Evolutionary conservation across 2,888 invertebrate species (phyloP).

Genomic region (Drosophila colorata): DNA sequence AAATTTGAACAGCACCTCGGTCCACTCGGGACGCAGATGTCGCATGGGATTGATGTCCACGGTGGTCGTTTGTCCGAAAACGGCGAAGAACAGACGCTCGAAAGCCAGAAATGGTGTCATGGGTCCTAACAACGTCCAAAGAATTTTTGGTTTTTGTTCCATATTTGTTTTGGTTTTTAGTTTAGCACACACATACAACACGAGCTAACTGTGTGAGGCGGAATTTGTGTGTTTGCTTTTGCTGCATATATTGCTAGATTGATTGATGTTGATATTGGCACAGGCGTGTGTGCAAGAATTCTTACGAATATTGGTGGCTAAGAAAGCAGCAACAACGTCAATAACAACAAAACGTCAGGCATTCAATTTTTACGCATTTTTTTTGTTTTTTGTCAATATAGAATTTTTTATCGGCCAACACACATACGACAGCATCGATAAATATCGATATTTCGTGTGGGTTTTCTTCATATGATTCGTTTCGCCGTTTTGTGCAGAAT

Average conservation of each 20-base stretch:
- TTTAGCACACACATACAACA: conserved; percentile 28
- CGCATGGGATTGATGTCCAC: conserved; percentile 92
- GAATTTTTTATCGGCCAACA: conserved; percentile 50
- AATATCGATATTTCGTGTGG: conserved; percentile 46
- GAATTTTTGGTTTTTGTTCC: conserved; percentile 23
- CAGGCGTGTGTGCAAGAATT: conserved; percentile 75
- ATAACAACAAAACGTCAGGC: conserved; percentile 66
- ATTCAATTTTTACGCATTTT: conserved; percentile 11
- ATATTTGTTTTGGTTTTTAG: neutral
- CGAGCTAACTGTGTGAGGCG: conserved; percentile 46
- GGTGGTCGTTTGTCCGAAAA: conserved; percentile 97
- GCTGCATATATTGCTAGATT: conserved; percentile 30
- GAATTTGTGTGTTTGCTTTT: conserved; percentile 35
- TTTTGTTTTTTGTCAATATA: no score
- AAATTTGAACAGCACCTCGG: conserved; percentile 94
- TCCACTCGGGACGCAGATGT: conserved; percentile 91
- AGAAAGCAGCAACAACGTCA: conserved; percentile 49
- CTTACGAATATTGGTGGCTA: conserved; percentile 38
- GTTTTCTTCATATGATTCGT: conserved; percentile 61
- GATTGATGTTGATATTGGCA: conserved; percentile 51
- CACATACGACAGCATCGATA: conserved; percentile 55
- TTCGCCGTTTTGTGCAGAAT: conserved; percentile 62
- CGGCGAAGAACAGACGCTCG: conserved; percentile 98
- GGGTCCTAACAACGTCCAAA: conserved; percentile 82
- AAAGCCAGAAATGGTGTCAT: conserved; percentile 96